Evolutionary conservation across 2,888 invertebrate species (phyloP), one percentile per base, ranked within the genome.

Genomic region (Eupithecia vulgata): DNA sequence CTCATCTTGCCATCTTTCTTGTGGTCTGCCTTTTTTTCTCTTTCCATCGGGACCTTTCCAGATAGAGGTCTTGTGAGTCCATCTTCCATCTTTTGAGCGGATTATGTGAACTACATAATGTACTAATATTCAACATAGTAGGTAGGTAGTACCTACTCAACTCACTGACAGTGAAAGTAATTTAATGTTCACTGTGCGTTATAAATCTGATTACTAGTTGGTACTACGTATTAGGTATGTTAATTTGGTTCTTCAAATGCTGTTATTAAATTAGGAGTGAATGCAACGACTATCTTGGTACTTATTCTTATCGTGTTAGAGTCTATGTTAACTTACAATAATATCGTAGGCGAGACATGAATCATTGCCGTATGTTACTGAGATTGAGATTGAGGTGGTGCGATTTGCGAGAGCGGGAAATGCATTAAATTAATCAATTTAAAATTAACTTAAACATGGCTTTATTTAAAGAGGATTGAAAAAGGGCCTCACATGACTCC

Each of bases 271-370:
- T 34, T 61, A 34, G 37, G 42, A 42, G 40, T 37, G n/a, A 37
- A n/a, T 35, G n/a, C 34, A 37, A 34, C 10, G 37, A 40, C 5
- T 21, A 7, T 37, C 64, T 40, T 37, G n/a, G 13, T 40, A 25
- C 85, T 84, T 90, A 87, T 79, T 48, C 1, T 67, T 48, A 73
- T 74, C 57, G 68, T 25, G 52, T 76, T 85, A 90, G 81, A 83
- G 88, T 85, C 59, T n/a, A 62, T 12, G 12, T 64, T 59, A 6
- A 68, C 12, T 40, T 15, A 65, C 13, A 65, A 25, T 65, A 62
- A 37, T 62, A 35, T 37, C 62, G 62, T 62, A 62, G 37, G 62
- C 35, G 35, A n/a, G 34, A 35, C 2, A 17, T 64, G 62, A 64
- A 37, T 64, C 62, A 64, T 64, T 37, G 30, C 4, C 45, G 45